These are phyloP conservation scores for Halcyon smyrnensis DNA, from an alignment of 2,797 vertebrate genomes.

Conservation along the genomic window DNA sequence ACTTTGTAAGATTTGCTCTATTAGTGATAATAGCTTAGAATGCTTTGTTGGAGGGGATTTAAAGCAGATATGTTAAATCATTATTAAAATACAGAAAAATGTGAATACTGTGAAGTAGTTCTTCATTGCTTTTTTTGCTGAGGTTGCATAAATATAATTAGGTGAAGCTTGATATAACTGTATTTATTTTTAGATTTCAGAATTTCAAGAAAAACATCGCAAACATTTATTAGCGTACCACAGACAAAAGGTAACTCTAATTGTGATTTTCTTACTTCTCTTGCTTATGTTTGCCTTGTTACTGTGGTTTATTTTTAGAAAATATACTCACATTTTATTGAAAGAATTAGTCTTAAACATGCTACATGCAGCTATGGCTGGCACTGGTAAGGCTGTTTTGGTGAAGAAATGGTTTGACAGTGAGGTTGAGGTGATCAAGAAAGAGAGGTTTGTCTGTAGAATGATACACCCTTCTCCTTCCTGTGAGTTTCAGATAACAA, in stretches of 20 bases:
- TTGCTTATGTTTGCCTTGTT: background rate
- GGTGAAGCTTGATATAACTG: background rate
- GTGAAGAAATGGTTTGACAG: background rate
- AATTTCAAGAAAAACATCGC: constrained; percentile 89
- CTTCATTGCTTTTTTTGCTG: background rate
- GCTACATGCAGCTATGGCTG: background rate
- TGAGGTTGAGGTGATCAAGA: background rate
- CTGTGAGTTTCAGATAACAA: background rate
- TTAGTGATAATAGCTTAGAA: background rate
- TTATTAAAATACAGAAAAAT: background rate
- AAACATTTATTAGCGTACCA: constrained; percentile 82
- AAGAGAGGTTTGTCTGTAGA: background rate
- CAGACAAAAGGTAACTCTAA: constrained; percentile 82
- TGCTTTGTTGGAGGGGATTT: background rate
- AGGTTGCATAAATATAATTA: background rate
- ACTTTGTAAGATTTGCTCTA: background rate
- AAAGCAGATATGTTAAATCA: background rate
- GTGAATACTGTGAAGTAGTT: background rate
- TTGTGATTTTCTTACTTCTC: background rate
- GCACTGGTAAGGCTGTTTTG: background rate
- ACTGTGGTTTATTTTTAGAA: background rate
- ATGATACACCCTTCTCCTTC: background rate
- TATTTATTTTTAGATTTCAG: constrained; percentile 80
- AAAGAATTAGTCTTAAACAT: background rate
- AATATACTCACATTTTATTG: background rate